Evolutionary conservation across 2,113 vertebrate species (phyloP).

Genomic region (Clarias magur): DNA sequence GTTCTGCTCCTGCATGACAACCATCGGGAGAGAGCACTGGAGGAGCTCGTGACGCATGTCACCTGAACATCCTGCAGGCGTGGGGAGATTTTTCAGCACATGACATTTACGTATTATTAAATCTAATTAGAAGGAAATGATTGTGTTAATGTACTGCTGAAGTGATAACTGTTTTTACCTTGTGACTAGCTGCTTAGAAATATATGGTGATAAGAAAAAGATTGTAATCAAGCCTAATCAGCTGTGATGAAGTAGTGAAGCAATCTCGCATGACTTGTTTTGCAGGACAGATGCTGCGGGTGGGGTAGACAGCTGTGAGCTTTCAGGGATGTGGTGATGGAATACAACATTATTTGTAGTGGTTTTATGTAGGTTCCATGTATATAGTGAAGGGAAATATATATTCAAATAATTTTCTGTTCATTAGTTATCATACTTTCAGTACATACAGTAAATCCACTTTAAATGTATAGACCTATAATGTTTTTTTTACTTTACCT

Average conservation of each 20-base stretch:
- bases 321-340: not conserved
- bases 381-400: too few species aligned
- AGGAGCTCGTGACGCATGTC: constrained; percentile 86
- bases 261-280: not conserved
- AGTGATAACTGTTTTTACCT: not conserved
- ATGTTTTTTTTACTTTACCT: too few species aligned
- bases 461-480: too few species aligned
- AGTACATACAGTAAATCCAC: too few species aligned
- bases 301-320: too few species aligned
- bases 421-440: too few species aligned
- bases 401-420: too few species aligned
- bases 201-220: not conserved
- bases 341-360: not conserved
- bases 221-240: not conserved
- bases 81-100: not conserved
- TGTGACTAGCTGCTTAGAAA: not conserved
- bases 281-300: not conserved
- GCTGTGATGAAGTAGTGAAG: not conserved
- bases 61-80: constrained; percentile 50
- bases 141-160: not conserved
- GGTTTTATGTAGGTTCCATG: too few species aligned
- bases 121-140: not conserved
- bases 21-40: constrained; percentile 83
- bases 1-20: constrained; percentile 91
- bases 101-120: not conserved